These are phyloP conservation scores for Rousettus leschenaultii DNA, from an alignment of 2,113 vertebrate species.

Conservation along the genomic window DNA sequence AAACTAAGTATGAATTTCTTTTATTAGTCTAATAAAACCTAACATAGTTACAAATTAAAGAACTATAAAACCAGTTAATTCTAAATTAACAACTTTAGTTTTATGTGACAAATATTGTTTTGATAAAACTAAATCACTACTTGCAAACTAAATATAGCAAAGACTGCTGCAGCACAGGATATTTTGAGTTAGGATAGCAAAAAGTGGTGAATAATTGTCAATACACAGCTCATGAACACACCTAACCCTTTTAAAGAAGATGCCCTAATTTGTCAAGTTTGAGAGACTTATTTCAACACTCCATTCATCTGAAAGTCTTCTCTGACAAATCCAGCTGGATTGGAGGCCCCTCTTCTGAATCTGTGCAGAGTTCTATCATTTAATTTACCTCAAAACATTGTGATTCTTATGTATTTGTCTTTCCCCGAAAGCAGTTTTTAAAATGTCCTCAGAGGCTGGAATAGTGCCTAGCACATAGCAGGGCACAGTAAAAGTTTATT, in stretches of 20 bases:
- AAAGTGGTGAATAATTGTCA: background rate
- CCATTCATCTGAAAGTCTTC: background rate
- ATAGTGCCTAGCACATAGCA: background rate
- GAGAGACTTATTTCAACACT: background rate
- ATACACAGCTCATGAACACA: background rate
- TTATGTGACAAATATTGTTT: slow-evolving; percentile 23
- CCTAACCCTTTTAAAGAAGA: background rate
- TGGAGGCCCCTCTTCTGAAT: background rate
- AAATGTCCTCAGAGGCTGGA: background rate
- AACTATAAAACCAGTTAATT: background rate
- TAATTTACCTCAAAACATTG: background rate
- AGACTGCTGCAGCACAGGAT: background rate
- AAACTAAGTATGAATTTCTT: background rate
- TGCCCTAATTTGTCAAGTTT: background rate
- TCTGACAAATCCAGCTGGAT: background rate
- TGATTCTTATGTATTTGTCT: background rate
- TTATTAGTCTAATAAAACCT: slow-evolving; percentile 27
- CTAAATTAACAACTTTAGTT: slow-evolving; percentile 42
- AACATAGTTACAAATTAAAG: background rate
- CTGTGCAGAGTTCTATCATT: background rate
- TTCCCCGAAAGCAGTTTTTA: background rate
- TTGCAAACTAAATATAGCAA: slow-evolving; percentile 31
- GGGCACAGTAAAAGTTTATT: background rate
- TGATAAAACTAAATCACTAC: background rate
- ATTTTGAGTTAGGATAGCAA: slow-evolving; percentile 4